These are phyloP conservation scores for Luehdorfia chinensis DNA, from an alignment of 1,140 invertebrate genomes.

Conservation along the genomic window DNA sequence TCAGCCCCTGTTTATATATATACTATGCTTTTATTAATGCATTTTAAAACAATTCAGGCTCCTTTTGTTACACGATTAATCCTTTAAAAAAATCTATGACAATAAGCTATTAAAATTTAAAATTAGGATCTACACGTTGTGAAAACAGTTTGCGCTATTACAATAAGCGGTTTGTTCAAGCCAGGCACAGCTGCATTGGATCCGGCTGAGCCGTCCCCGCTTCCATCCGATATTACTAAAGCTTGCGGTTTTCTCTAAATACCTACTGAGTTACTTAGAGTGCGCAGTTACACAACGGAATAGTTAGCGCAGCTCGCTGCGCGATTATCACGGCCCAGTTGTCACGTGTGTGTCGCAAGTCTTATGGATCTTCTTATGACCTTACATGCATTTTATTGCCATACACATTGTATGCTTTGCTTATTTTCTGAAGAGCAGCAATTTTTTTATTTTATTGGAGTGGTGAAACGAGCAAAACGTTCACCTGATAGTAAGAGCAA, in stretches of 20 bases:
- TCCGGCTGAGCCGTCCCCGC: constrained; percentile 24
- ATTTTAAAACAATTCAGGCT: no score
- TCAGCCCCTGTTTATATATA: no score
- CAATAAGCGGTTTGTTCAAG: no score
- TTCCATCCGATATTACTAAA: constrained; percentile 35
- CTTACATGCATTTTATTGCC: not conserved
- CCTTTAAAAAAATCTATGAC: no score
- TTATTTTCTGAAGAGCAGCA: not conserved
- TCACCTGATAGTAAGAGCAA: no score
- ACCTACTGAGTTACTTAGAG: not conserved
- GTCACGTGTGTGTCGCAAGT: constrained; percentile 46
- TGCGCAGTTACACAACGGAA: constrained; percentile 44
- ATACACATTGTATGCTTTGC: not conserved
- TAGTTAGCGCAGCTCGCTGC: constrained; percentile 31
- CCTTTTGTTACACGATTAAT: no score
- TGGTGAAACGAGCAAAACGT: no score
- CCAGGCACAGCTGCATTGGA: no score
- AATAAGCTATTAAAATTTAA: no score
- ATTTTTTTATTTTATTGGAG: not conserved
- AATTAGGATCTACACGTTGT: no score
- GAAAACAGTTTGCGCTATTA: no score
- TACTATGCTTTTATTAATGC: no score
- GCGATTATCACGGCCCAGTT: constrained; percentile 56
- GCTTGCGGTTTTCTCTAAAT: constrained; percentile 31
- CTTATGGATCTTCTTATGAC: constrained; percentile 25